Conservation (phyloP, 1,140 invertebrate genomes). For the Papilio dardanus region DNA sequence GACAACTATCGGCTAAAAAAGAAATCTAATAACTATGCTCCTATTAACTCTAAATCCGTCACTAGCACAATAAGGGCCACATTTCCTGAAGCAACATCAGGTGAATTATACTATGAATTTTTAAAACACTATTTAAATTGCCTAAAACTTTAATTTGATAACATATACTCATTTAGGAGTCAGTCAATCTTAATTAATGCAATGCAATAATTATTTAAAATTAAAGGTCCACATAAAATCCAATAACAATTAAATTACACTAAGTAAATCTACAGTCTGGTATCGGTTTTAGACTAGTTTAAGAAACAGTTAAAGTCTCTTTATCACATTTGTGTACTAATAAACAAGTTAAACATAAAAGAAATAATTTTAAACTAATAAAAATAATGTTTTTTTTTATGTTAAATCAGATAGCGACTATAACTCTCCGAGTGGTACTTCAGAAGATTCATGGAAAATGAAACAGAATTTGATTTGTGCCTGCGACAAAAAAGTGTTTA, state of each 20-base stretch:
- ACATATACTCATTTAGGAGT: no score
- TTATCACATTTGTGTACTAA: background rate
- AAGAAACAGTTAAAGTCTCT: no score
- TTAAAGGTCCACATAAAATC: no score
- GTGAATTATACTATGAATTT: constrained; percentile 44
- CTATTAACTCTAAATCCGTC: constrained; percentile 67
- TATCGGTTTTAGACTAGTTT: no score
- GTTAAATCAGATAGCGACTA: constrained; percentile 71
- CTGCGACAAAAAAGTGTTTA: constrained; percentile 77
- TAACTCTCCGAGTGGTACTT: constrained; percentile 71
- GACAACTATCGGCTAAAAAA: constrained; percentile 73
- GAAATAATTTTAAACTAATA: background rate
- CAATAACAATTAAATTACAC: no score
- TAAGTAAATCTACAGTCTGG: no score
- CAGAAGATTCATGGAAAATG: constrained; percentile 77
- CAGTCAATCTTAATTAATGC: no score
- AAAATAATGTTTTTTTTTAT: constrained; percentile 35
- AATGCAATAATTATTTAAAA: no score
- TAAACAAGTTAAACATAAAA: background rate
- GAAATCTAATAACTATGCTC: constrained; percentile 62
- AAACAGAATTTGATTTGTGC: constrained; percentile 78
- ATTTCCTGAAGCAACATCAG: constrained; percentile 62
- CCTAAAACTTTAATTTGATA: no score
- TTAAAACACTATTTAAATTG: no score
- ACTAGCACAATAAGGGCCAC: constrained; percentile 63